Percentiles rank a stretch among this genome's conserved stretches.
phyloP scores from a whole-genome alignment of 2,797 vertebrate species.

The Aselliscus stoliczkanus region DNA sequence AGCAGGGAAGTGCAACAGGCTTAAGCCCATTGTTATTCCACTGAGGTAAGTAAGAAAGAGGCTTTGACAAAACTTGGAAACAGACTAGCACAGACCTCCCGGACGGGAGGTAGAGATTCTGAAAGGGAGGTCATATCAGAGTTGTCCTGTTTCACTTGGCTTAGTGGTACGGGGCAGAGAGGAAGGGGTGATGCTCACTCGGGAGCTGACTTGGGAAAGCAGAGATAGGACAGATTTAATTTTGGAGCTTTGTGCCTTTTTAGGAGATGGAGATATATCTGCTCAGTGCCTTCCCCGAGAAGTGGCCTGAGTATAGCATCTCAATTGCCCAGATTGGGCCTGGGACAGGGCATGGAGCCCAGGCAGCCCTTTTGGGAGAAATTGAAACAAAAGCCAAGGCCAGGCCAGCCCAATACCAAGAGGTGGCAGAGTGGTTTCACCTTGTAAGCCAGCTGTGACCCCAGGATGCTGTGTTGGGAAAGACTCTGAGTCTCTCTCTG shows the following conservation, averaged over 20 bases:
- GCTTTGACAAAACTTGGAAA: neutral
- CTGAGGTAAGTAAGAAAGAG: neutral
- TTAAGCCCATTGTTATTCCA: neutral
- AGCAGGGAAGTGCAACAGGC: neutral
- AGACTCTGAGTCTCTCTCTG: neutral
- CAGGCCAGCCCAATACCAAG: neutral
- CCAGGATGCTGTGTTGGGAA: neutral
- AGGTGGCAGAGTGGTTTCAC: neutral
- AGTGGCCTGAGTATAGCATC: neutral
- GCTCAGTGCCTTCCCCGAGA: neutral
- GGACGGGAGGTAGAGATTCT: neutral
- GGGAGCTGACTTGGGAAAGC: neutral
- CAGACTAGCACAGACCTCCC: neutral
- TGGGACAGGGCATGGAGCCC: neutral
- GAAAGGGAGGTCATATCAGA: neutral
- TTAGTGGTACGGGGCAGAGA: neutral
- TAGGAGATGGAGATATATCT: neutral
- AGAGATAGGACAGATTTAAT: neutral
- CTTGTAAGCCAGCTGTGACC: neutral
- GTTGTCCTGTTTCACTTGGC: neutral
- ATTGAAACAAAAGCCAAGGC: neutral
- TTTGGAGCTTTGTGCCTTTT: neutral
- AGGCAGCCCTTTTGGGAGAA: neutral
- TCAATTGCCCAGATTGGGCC: neutral
- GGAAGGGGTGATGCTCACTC: fast-evolving